phyloP scores from a whole-genome alignment of 2,113 vertebrate species.

The Nettapus auritus region DNA sequence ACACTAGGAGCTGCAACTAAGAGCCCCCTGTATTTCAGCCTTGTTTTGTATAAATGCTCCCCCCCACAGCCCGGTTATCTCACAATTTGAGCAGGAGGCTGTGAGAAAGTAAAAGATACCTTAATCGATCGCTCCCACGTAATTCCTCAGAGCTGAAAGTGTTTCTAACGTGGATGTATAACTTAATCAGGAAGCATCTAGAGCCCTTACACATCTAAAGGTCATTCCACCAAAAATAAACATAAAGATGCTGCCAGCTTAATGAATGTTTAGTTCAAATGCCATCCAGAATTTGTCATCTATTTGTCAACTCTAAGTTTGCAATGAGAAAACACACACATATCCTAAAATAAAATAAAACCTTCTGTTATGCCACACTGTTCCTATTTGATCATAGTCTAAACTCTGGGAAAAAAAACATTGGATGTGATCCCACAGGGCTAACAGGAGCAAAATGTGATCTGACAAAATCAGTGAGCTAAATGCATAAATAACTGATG shows the following conservation, averaged over 20 bases:
- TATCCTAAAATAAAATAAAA: background rate
- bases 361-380: background rate
- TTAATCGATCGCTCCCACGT: background rate
- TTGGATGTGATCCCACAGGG: background rate
- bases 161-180: conserved; percentile 15
- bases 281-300: conserved; percentile 62
- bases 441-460: conserved; percentile 3
- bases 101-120: background rate
- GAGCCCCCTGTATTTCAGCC: background rate
- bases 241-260: conserved; percentile 44
- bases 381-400: background rate
- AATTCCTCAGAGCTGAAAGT: background rate
- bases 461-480: conserved; percentile 9
- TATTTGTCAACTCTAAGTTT: conserved; percentile 41
- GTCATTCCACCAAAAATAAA: conserved; percentile 70
- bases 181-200: conserved; percentile 32
- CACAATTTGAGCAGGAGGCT: background rate
- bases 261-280: conserved; percentile 51
- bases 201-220: conserved; percentile 40
- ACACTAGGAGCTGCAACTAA: background rate
- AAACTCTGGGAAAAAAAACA: background rate
- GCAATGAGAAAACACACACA: background rate
- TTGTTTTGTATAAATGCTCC: background rate
- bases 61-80: background rate
- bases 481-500: background rate